Conservation (phyloP, 2,113 vertebrate species). For the Merops nubicus region DNA sequence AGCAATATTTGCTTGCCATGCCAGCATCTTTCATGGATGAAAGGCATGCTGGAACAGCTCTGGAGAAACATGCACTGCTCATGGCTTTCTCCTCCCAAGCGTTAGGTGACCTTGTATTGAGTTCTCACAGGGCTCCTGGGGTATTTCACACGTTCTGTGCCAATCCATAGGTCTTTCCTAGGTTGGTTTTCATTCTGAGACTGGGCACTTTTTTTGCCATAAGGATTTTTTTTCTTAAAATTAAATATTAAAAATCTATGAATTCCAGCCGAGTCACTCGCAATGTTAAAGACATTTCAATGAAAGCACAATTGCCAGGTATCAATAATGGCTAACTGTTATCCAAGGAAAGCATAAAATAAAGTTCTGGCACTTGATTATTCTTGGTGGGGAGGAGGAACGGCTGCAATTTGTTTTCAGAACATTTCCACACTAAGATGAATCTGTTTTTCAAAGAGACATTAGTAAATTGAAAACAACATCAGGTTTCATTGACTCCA, state of each 20-base stretch:
- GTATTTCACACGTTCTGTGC: not conserved
- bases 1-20: conserved; percentile 51
- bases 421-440: not conserved
- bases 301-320: not conserved
- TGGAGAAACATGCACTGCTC: not conserved
- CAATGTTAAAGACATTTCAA: not conserved
- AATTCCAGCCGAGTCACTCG: not conserved
- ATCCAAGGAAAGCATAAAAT: not conserved
- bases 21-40: not conserved
- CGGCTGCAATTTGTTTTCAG: not conserved
- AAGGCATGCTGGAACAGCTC: not conserved
- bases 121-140: not conserved
- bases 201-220: not conserved
- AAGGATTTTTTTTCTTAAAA: not conserved
- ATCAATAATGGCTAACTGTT: not conserved
- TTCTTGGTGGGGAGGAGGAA: not conserved
- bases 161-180: not conserved
- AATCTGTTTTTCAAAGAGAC: not conserved
- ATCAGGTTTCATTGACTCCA: conserved; percentile 12
- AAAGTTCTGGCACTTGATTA: not conserved
- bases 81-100: not conserved
- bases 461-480: conserved; percentile 18
- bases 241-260: not conserved
- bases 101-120: not conserved
- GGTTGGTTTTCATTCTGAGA: not conserved